phyloP scores from a whole-genome alignment of 2,113 vertebrate genomes.

The Neofelis nebulosa region DNA sequence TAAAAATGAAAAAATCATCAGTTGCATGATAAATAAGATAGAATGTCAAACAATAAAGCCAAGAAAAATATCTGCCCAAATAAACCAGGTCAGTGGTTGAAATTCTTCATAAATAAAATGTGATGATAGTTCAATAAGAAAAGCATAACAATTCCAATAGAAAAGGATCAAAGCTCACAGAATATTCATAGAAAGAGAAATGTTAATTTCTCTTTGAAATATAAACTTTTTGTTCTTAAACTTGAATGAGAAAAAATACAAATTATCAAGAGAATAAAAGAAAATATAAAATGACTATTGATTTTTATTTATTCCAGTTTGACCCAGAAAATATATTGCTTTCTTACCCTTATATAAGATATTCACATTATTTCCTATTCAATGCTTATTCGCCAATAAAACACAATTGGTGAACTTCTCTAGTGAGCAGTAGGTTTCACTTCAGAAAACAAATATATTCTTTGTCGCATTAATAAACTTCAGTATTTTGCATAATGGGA shows the following conservation, averaged over 20 bases:
- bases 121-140: background rate
- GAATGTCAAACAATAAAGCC: background rate
- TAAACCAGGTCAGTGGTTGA: background rate
- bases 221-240: background rate
- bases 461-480: background rate
- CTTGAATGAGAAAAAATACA: background rate
- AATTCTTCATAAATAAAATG: background rate
- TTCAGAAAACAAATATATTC: constrained; percentile 34
- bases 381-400: constrained; percentile 32
- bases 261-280: background rate
- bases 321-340: constrained; percentile 37
- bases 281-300: background rate
- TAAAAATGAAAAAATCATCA: background rate
- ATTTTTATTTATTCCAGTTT: constrained; percentile 61
- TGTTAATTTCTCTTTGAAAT: background rate
- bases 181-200: background rate
- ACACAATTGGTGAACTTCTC: background rate
- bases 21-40: background rate
- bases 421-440: background rate
- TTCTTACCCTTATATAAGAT: constrained; percentile 24
- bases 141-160: background rate
- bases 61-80: background rate
- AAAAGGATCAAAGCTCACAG: background rate
- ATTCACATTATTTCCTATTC: background rate
- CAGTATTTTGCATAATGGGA: background rate